A percentile compares a stretch with the other conserved stretches of the same genome.
Evolutionary conservation across 2,113 vertebrate species (phyloP).

Genomic region (Meles meles): DNA sequence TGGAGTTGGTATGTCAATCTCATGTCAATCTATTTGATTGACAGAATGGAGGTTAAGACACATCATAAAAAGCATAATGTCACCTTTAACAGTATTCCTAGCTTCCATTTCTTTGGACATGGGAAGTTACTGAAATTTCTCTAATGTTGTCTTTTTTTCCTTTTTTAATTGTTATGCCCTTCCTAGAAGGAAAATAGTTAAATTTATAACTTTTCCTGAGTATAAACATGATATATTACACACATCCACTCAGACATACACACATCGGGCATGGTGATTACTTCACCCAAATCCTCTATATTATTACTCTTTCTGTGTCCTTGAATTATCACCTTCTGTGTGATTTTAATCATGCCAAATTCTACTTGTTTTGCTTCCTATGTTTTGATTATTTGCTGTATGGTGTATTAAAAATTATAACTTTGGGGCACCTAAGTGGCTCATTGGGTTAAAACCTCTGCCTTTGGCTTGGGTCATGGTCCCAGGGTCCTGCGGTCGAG

Average conservation of each 20-base stretch:
- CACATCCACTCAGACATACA: neutral
- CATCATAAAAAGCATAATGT: neutral
- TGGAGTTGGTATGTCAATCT: neutral
- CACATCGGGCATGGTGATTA: neutral
- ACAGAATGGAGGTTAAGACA: constrained; percentile 15
- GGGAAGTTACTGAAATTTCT: neutral
- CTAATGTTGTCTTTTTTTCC: neutral
- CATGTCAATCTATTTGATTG: constrained; percentile 29
- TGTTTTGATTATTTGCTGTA: neutral
- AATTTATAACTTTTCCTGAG: neutral
- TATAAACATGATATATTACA: neutral
- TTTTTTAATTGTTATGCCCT: neutral
- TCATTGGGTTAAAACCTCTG: too few relatives aligned
- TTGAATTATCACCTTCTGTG: neutral
- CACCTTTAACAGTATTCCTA: constrained; percentile 12
- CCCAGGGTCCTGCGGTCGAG: too few relatives aligned
- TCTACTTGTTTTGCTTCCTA: neutral
- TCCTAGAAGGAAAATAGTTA: neutral
- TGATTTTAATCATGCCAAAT: neutral
- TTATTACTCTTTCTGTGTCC: neutral
- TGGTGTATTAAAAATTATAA: neutral
- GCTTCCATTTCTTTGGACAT: neutral
- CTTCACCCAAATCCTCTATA: neutral
- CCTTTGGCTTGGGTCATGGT: too few relatives aligned
- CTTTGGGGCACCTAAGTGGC: neutral